Conservation (phyloP, 2,888 invertebrate species). For the Napeogenes sylphis region DNA sequence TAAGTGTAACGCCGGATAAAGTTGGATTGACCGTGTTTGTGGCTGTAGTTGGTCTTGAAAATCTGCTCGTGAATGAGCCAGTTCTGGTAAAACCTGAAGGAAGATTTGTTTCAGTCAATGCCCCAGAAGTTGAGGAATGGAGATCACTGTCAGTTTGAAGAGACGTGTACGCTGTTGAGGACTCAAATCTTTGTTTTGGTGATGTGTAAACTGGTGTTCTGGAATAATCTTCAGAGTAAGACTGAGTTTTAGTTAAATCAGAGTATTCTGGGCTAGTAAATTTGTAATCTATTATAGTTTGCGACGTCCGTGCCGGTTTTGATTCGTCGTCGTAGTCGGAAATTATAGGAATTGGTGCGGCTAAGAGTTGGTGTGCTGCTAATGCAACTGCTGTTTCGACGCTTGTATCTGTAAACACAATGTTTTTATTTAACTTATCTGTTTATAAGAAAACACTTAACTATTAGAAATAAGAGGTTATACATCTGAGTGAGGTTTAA, state of each 20-base stretch:
- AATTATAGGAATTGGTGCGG: slow-evolving; percentile 64
- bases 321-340: slow-evolving; percentile 56
- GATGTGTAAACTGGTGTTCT: slow-evolving; percentile 56
- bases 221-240: slow-evolving; percentile 43
- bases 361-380: slow-evolving; percentile 68
- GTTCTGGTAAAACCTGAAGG: slow-evolving; percentile 14
- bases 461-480: no score
- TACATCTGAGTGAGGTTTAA: no score
- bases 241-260: slow-evolving; percentile 44
- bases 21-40: slow-evolving; percentile 29
- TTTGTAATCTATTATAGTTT: slow-evolving; percentile 54
- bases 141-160: slow-evolving; percentile 24
- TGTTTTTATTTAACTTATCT: not conserved
- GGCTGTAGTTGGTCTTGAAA: slow-evolving; percentile 19
- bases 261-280: slow-evolving; percentile 55
- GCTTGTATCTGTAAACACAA: slow-evolving; percentile 47
- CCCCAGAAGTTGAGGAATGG: slow-evolving; percentile 15
- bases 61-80: slow-evolving; percentile 20
- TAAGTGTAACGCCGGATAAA: slow-evolving; percentile 31
- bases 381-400: slow-evolving; percentile 69
- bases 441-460: not conserved
- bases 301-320: slow-evolving; percentile 43
- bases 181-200: slow-evolving; percentile 37
- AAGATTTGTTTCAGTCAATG: slow-evolving; percentile 17
- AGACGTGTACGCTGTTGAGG: slow-evolving; percentile 37